These are phyloP conservation scores for Macrotus californicus DNA, from an alignment of 2,113 vertebrate species.

Conservation along the genomic window DNA sequence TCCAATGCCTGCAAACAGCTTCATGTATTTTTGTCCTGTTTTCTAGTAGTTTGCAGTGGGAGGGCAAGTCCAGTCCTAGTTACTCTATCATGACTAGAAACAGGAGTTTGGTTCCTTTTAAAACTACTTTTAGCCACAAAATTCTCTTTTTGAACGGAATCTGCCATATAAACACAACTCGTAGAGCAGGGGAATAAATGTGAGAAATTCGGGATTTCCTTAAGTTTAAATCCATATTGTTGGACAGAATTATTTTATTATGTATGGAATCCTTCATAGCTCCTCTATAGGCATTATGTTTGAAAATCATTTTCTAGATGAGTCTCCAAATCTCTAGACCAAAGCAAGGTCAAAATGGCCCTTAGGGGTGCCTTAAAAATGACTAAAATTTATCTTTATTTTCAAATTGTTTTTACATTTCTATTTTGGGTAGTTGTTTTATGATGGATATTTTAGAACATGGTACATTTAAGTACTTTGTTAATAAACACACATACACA, in stretches of 20 bases:
- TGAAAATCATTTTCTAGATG: neutral
- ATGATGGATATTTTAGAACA: neutral
- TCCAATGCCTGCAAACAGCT: neutral
- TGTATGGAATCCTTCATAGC: neutral
- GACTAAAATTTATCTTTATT: neutral
- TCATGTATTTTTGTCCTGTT: neutral
- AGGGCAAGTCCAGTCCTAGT: neutral
- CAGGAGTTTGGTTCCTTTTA: neutral
- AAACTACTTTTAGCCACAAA: conserved; percentile 2
- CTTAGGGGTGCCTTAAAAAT: neutral
- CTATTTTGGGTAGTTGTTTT: neutral
- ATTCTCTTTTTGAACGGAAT: conserved; percentile 4
- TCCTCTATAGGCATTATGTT: neutral
- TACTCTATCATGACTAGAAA: neutral
- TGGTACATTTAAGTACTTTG: neutral
- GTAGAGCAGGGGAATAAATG: neutral
- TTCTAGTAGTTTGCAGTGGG: neutral
- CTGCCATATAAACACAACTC: neutral
- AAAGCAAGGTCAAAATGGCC: neutral
- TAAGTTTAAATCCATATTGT: neutral
- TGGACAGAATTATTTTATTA: neutral
- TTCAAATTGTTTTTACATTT: neutral
- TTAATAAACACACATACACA: neutral
- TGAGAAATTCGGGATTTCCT: neutral
- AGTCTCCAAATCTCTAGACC: neutral